phyloP scores from a whole-genome alignment of 2,888 invertebrate species.

The Agrochola lychnidis region DNA sequence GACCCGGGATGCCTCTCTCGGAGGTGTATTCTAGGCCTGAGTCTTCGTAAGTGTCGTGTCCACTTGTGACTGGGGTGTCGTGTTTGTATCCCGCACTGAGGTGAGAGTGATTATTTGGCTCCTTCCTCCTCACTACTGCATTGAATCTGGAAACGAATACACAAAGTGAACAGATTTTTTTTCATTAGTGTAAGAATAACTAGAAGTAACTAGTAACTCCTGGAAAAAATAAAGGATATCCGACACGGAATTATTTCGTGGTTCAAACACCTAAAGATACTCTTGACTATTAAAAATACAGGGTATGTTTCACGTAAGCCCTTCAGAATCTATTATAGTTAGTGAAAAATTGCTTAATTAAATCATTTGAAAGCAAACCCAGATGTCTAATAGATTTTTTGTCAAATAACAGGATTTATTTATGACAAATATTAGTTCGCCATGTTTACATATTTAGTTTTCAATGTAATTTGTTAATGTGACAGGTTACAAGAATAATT shows the following conservation, averaged over 20 bases:
- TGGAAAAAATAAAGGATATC: neutral
- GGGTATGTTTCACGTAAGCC: neutral
- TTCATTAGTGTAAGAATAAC: neutral
- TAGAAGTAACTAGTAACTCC: neutral
- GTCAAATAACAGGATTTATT: conserved; percentile 23
- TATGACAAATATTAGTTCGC: neutral
- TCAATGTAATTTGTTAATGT: conserved; percentile 27
- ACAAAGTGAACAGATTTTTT: neutral
- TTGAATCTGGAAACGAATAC: conserved; percentile 76
- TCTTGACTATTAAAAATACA: neutral
- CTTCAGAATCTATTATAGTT: neutral
- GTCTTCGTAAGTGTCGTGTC: conserved; percentile 62
- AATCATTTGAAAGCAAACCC: conserved; percentile 9
- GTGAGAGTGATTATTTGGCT: conserved; percentile 74
- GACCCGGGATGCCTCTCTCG: conserved; percentile 38
- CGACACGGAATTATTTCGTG: neutral
- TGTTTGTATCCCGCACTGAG: conserved; percentile 67
- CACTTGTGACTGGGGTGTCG: conserved; percentile 48
- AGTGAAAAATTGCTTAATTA: neutral
- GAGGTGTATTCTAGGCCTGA: conserved; percentile 41
- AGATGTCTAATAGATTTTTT: neutral
- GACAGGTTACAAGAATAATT: conserved; percentile 14
- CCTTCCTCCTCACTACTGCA: conserved; percentile 81
- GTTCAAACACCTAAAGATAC: neutral
- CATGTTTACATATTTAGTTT: conserved; percentile 14